A percentile compares a stretch with the other conserved stretches of the same genome.
These are phyloP conservation scores for Heliconius ethilla DNA, from an alignment of 2,888 invertebrate genomes.

Conservation along the genomic window DNA sequence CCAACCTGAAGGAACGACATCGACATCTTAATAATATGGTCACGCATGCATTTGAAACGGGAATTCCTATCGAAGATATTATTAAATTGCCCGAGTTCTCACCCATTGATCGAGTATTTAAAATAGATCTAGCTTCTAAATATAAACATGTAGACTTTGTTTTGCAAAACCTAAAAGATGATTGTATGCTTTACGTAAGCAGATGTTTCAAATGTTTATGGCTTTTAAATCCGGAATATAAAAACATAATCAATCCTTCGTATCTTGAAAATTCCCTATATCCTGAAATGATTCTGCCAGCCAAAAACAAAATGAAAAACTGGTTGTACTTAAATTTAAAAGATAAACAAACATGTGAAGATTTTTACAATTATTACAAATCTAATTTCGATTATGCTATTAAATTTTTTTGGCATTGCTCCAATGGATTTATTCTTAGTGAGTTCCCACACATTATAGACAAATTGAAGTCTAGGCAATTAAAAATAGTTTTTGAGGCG, in stretches of 20 bases:
- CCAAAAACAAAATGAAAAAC: constrained; percentile 61
- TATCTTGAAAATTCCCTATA: constrained; percentile 60
- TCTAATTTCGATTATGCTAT: constrained; percentile 53
- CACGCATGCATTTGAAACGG: constrained; percentile 44
- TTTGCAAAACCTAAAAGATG: constrained; percentile 58
- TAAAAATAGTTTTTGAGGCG: constrained; percentile 60
- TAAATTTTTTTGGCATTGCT: constrained; percentile 58
- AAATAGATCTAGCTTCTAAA: constrained; percentile 64
- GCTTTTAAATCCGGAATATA: constrained; percentile 55
- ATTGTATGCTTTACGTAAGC: constrained; percentile 66
- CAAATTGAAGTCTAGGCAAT: constrained; percentile 54
- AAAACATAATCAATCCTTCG: constrained; percentile 58
- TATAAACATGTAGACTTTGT: constrained; percentile 58
- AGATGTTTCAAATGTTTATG: constrained; percentile 62
- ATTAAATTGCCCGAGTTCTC: constrained; percentile 51
- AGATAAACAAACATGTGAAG: constrained; percentile 53
- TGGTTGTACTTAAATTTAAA: constrained; percentile 56
- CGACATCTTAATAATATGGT: constrained; percentile 56
- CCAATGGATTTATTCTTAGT: constrained; percentile 52
- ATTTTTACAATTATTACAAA: constrained; percentile 61
- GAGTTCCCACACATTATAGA: constrained; percentile 53
- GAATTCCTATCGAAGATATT: constrained; percentile 43
- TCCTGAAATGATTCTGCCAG: constrained; percentile 61
- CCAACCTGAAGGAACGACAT: constrained; percentile 59
- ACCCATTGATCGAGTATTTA: constrained; percentile 60